phyloP scores from a whole-genome alignment of 2,888 invertebrate species.

The Bombylius discolor region DNA sequence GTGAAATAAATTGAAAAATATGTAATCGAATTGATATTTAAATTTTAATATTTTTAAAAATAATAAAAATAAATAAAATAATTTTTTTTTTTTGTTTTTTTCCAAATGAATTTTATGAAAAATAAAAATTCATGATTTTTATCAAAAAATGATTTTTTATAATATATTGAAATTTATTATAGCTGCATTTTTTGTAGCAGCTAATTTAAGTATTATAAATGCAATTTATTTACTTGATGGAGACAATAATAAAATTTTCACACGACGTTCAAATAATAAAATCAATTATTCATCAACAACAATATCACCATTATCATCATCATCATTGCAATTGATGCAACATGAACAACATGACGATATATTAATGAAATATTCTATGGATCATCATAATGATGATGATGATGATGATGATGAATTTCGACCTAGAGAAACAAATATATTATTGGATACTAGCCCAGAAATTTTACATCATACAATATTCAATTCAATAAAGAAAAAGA shows the following conservation, averaged over 20 bases:
- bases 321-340: not conserved
- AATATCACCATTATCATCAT: not conserved
- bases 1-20: too few relatives aligned
- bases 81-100: too few relatives aligned
- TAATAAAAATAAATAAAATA: too few relatives aligned
- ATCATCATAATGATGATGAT: not conserved
- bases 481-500: not conserved
- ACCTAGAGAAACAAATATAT: too few relatives aligned
- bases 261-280: not conserved
- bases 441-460: not conserved
- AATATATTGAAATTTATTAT: too few relatives aligned
- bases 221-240: not conserved
- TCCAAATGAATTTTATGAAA: too few relatives aligned
- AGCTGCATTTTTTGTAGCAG: too few relatives aligned
- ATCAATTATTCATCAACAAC: not conserved
- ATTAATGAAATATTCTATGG: not conserved
- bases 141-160: too few relatives aligned
- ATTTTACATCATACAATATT: not conserved
- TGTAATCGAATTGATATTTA: too few relatives aligned
- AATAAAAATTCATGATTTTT: too few relatives aligned
- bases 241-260: not conserved
- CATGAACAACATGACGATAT: not conserved
- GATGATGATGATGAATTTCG: too few relatives aligned
- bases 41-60: too few relatives aligned
- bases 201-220: not conserved